These are phyloP conservation scores for Rambutsinella grinnellia DNA, from an alignment of 2,888 invertebrate genomes.

Conservation along the genomic window DNA sequence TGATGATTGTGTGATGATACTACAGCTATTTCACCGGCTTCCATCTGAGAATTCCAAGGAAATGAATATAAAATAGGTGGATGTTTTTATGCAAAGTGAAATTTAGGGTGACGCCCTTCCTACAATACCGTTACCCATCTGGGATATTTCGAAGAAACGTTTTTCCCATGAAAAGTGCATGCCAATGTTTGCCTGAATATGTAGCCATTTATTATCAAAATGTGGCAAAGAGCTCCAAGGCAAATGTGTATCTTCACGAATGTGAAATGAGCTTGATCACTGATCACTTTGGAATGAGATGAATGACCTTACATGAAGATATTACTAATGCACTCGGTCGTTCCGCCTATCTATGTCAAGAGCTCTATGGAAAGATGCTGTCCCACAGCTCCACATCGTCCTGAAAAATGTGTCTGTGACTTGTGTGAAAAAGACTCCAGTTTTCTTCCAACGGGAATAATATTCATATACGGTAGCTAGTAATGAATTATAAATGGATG, in stretches of 20 bases:
- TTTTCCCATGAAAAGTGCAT: too few species aligned
- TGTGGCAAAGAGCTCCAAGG: not conserved
- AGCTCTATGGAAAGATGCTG: not conserved
- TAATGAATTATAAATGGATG: not conserved
- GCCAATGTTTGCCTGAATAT: too few species aligned
- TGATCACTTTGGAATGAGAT: slow-evolving; percentile 28
- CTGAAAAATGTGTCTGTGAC: not conserved
- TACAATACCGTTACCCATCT: too few species aligned
- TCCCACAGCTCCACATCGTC: not conserved
- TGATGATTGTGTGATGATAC: slow-evolving; percentile 32
- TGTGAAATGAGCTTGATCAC: slow-evolving; percentile 23
- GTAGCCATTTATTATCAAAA: too few species aligned
- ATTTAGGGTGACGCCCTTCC: slow-evolving; percentile 54
- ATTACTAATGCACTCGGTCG: not conserved
- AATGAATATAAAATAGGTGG: slow-evolving; percentile 30
- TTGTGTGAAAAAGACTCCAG: not conserved
- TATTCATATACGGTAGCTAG: too few species aligned
- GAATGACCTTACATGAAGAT: slow-evolving; percentile 26
- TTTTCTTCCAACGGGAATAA: too few species aligned
- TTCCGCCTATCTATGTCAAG: not conserved
- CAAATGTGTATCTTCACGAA: slow-evolving; percentile 5
- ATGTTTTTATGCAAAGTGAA: slow-evolving; percentile 49
- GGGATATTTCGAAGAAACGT: too few species aligned
- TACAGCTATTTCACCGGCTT: too few species aligned
- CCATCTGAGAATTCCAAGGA: slow-evolving; percentile 3